A percentile compares a stretch with the other conserved stretches of the same genome.
These are phyloP conservation scores for Sula dactylatra DNA, from an alignment of 2,113 vertebrate species.

Conservation along the genomic window DNA sequence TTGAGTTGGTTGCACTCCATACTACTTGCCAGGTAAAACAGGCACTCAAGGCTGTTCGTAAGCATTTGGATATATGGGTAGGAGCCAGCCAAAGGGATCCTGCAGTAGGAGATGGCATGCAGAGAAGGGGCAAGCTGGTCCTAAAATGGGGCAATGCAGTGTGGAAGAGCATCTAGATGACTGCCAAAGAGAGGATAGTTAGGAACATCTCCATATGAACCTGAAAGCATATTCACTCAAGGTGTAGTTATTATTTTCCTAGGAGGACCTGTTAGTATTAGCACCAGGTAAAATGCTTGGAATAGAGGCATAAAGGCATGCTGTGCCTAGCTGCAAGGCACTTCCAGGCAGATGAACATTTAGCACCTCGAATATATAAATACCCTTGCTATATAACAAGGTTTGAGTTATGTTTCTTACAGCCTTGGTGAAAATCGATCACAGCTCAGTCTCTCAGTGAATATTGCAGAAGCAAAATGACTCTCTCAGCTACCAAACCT, in stretches of 20 bases:
- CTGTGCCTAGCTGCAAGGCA: background rate
- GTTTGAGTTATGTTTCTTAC: slow-evolving; percentile 24
- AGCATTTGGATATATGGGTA: background rate
- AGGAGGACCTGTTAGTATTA: background rate
- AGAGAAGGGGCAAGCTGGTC: background rate
- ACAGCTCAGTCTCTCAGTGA: background rate
- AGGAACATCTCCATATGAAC: background rate
- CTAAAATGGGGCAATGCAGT: background rate
- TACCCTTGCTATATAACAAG: background rate
- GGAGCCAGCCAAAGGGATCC: background rate
- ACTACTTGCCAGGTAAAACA: background rate
- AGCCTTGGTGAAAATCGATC: slow-evolving; percentile 2
- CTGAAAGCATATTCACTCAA: background rate
- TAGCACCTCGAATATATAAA: background rate
- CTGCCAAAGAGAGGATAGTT: background rate
- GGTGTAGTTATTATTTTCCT: background rate
- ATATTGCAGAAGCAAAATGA: background rate
- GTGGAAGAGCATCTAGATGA: background rate
- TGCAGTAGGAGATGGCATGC: background rate
- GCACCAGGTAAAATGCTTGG: background rate
- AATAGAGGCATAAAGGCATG: background rate
- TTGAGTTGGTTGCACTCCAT: background rate
- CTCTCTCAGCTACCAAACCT: background rate
- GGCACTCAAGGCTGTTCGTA: background rate
- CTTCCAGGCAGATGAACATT: background rate